Base-by-base conservation (phyloP, 2,888 invertebrate species). In the Cosmopolites sordidus region DNA sequence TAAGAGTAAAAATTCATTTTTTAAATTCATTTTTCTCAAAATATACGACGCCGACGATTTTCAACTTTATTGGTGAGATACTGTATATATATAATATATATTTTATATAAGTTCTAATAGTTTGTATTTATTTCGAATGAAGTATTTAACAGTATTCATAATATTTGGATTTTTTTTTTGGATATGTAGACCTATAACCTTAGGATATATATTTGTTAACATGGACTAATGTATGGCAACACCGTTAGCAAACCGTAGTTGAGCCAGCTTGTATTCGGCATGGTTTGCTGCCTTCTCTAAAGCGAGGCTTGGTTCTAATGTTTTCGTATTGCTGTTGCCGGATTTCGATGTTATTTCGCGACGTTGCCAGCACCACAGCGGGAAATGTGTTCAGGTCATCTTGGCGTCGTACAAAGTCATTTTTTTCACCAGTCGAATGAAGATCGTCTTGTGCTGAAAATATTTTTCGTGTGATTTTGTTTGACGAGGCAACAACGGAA, bases 291-390 rank as follows among this genome's bases (percentile, higher is more conserved):
- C 45, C 47, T 50, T 16, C 54, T 54, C 46, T 22, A 22, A 44
- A 48, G 18, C 53, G 48, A 48, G 50, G 48, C 47, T 56, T 43
- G 52, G 48, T 48, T 37, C 38, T 53, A 48, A 53, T 39, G 49
- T 49, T 46, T 54, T 54, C 53, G 43, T 48, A 43, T 43, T 48
- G n/a, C 9, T 22, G 54, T 54, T 54, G 54, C 42, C 54, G 33
- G 15, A 33, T 33, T 30, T 30, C 12, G 9, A 41, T 11, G 16
- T 42, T 2, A 44, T 18, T 9, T 18, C 16, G 48, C 53, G 15
- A 39, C 37, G 56, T 52, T 52, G 51, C 39, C 47, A 30, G 9
- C 16, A 33, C 30, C 16, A 41, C 17, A 22, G 29, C 22, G 47
- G 55, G 48, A 46, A 49, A 39, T 46, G 30, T 45, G 37, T 18